These are phyloP conservation scores for Drosophila gunungcola DNA, from an alignment of 1,140 invertebrate species.

Conservation along the genomic window DNA sequence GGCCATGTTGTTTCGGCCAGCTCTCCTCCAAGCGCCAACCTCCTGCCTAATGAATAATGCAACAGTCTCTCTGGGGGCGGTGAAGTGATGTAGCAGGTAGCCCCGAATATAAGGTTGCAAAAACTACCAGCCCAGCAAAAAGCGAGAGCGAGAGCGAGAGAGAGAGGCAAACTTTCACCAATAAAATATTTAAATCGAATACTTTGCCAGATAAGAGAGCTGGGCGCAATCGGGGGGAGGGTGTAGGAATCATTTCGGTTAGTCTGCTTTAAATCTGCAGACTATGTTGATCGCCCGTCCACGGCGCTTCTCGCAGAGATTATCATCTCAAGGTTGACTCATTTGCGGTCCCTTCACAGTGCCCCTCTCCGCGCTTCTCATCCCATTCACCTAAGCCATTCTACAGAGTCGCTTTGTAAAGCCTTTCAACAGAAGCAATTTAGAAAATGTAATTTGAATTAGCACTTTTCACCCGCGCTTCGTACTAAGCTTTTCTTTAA, in stretches of 20 bases:
- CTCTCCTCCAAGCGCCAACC: constrained; percentile 13
- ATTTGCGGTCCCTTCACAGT: not conserved
- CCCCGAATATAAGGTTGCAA: constrained; percentile 34
- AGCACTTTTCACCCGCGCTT: not conserved
- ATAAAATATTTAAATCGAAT: constrained; percentile 81
- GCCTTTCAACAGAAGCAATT: constrained; percentile 1
- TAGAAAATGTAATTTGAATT: not conserved
- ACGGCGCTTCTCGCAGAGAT: constrained; percentile 6
- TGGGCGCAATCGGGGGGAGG: too few relatives aligned
- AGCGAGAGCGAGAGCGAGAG: not conserved
- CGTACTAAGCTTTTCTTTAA: not conserved
- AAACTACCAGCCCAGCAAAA: not conserved
- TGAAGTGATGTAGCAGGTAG: constrained; percentile 25
- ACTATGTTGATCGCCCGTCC: constrained; percentile 20
- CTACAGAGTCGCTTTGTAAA: not conserved
- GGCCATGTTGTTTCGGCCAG: constrained; percentile 45
- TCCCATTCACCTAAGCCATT: not conserved
- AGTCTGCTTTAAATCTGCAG: constrained; percentile 29
- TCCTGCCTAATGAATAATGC: constrained; percentile 72
- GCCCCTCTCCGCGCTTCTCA: constrained; percentile 1
- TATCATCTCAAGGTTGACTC: constrained; percentile 12
- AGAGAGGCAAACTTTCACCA: constrained; percentile 47
- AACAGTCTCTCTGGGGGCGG: constrained; percentile 48
- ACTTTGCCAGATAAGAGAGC: constrained; percentile 24
- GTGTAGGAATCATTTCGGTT: not conserved